Evolutionary conservation across 2,113 vertebrate species (phyloP).

Genomic region (Edolisoma coerulescens): DNA sequence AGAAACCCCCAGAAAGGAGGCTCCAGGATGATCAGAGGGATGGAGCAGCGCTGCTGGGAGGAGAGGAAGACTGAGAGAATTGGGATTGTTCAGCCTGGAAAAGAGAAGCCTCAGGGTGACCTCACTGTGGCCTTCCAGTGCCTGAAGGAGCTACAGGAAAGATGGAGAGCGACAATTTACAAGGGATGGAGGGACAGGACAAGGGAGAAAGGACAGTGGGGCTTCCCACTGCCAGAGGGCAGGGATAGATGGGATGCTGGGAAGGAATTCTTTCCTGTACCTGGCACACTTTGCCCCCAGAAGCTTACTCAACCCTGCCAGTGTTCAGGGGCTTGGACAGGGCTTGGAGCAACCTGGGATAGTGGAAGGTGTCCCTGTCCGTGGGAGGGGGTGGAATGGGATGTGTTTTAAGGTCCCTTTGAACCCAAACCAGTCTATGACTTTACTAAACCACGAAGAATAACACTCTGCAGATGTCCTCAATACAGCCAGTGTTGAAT

Average conservation of each 20-base stretch:
- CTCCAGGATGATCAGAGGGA: background rate
- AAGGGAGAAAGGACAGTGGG: background rate
- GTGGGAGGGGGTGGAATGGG: background rate
- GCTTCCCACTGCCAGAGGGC: background rate
- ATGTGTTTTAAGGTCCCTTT: background rate
- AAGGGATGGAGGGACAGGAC: background rate
- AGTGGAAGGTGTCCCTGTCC: background rate
- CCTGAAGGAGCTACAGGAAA: background rate
- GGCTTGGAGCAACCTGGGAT: background rate
- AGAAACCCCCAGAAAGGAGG: background rate
- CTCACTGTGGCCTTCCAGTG: fast-evolving
- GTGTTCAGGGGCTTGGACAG: background rate
- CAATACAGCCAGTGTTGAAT: fast-evolving
- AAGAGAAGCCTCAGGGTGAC: background rate
- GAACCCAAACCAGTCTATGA: background rate
- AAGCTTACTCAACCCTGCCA: background rate
- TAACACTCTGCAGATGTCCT: background rate
- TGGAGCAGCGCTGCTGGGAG: background rate
- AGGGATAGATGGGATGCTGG: too few relatives aligned
- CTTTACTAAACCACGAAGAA: fast-evolving
- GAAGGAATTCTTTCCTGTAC: background rate
- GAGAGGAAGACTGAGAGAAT: background rate
- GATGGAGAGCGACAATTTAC: background rate
- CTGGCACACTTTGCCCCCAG: background rate
- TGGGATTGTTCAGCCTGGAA: background rate